phyloP scores from a whole-genome alignment of 2,113 vertebrate species.

The Platysternon megacephalum region DNA sequence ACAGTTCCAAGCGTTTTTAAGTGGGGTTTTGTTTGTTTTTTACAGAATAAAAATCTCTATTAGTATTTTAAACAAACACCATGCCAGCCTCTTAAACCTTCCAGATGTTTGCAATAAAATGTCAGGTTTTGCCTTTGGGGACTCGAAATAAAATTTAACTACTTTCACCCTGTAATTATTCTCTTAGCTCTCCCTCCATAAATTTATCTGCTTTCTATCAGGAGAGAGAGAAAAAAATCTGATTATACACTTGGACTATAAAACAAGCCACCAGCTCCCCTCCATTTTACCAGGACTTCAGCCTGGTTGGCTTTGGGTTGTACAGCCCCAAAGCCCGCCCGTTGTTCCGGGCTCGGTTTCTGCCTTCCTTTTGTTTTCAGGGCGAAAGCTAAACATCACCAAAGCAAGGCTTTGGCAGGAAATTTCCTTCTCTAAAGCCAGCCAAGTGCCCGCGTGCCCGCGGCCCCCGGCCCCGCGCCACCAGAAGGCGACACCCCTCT shows the following conservation, averaged over 20 bases:
- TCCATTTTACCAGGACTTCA: constrained; percentile 37
- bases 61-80: constrained; percentile 80
- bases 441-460: background rate
- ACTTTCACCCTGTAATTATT: constrained; percentile 86
- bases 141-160: constrained; percentile 87
- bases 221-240: constrained; percentile 47
- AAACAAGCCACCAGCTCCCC: constrained; percentile 37
- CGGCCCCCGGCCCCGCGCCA: background rate
- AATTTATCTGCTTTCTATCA: constrained; percentile 85
- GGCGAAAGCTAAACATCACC: background rate
- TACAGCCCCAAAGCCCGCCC: background rate
- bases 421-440: constrained; percentile 5
- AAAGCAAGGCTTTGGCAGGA: background rate
- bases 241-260: constrained; percentile 47
- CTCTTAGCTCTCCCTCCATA: constrained; percentile 85
- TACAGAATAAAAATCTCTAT: constrained; percentile 78
- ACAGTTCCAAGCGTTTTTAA: constrained; percentile 70
- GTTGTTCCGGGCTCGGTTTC: background rate
- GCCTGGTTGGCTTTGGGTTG: background rate
- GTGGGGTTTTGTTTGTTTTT: constrained; percentile 79
- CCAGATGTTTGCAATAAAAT: constrained; percentile 88
- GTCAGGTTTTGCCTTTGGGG: constrained; percentile 85
- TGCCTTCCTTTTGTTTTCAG: constrained; percentile 16
- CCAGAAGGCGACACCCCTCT: background rate
- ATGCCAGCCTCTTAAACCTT: constrained; percentile 78